Base-by-base conservation (phyloP, 2,888 invertebrate species). In the Brenthis hecate region DNA sequence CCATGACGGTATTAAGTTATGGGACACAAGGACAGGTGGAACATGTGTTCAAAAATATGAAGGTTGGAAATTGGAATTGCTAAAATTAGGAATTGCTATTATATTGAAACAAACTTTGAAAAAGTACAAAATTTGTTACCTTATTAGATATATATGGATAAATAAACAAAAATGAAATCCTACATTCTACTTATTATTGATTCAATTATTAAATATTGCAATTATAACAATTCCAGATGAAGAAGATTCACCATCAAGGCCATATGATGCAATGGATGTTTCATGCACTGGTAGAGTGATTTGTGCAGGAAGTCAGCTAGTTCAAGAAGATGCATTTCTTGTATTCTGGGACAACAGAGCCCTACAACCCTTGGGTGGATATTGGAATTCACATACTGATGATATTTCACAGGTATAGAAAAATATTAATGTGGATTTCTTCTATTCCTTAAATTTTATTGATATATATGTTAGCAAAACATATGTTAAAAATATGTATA, bases 301-400 rank as follows among this genome's bases (percentile, higher is more conserved):
- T 68, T 95, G 96, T 80, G 96, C 95, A 1, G 98, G 97, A 64
- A 96, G 96, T 1, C 95, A 96, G 80, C 83, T 96, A 32, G 89
- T 94, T 56, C 93, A 94, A 66, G 94, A 94, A 28, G 96, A 97
- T 80, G 94, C 96, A 0, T 97, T 94, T 83, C 89, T 97, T 16
- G 86, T 97, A 71, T 98, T 98, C 88, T 97, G 96, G 95, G 98
- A 98, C 87, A 88, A 95, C 28, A 92, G 97, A 71, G 90, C 92
- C 70, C 80, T 89, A 0, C 91, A 93, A 71, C 89, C 96, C 13
- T 87, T 97, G 2, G 97, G 97, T 0, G 96, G 95, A 0, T 98
- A 97, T 82, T 96, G 95, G 95, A 96, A 97, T 77, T 95, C 96
- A 6, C 97, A 98, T 81, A 94, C 95, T 67, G 96, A 97, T 84